These are phyloP conservation scores for Notocelia uddmanniana DNA, from an alignment of 2,888 invertebrate species.

Conservation along the genomic window DNA sequence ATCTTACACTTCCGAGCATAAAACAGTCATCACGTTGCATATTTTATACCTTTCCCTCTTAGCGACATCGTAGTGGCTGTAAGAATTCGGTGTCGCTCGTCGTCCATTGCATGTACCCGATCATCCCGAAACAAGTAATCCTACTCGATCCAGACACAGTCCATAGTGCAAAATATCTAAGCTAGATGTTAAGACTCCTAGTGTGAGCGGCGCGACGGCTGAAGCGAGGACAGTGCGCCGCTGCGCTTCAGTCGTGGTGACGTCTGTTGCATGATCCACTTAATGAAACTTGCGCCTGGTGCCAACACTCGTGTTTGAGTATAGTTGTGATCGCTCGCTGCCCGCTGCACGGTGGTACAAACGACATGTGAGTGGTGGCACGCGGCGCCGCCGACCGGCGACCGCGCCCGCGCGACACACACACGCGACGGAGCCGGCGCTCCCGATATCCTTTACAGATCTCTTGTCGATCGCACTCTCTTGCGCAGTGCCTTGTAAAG, in stretches of 20 bases:
- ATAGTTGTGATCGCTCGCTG: slow-evolving; percentile 36
- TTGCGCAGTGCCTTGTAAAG: slow-evolving; percentile 27
- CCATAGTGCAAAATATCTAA: slow-evolving; percentile 72
- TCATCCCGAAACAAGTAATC: slow-evolving; percentile 72
- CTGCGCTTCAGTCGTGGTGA: slow-evolving; percentile 62
- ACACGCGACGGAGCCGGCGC: slow-evolving; percentile 83
- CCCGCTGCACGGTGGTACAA: slow-evolving; percentile 38
- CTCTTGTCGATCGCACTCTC: slow-evolving; percentile 55
- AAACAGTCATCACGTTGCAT: slow-evolving; percentile 81
- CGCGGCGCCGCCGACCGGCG: slow-evolving; percentile 65
- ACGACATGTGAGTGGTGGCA: slow-evolving; percentile 56
- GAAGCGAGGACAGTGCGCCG: slow-evolving; percentile 52
- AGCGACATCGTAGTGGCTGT: slow-evolving; percentile 77
- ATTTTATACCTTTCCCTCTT: slow-evolving; percentile 86
- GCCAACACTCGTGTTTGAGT: slow-evolving; percentile 51
- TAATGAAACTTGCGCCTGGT: slow-evolving; percentile 65
- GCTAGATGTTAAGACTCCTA: slow-evolving; percentile 68
- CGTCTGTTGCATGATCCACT: slow-evolving; percentile 77
- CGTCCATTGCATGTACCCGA: slow-evolving; percentile 77
- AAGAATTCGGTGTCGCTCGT: slow-evolving; percentile 77
- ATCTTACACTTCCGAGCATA: slow-evolving; percentile 73
- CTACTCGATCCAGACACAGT: slow-evolving; percentile 70
- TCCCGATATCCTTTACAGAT: slow-evolving; percentile 69
- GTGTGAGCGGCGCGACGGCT: slow-evolving; percentile 63
- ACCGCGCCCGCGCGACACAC: slow-evolving; percentile 74